phyloP scores from a whole-genome alignment of 1,140 invertebrate species.

The Neelides sp. region DNA sequence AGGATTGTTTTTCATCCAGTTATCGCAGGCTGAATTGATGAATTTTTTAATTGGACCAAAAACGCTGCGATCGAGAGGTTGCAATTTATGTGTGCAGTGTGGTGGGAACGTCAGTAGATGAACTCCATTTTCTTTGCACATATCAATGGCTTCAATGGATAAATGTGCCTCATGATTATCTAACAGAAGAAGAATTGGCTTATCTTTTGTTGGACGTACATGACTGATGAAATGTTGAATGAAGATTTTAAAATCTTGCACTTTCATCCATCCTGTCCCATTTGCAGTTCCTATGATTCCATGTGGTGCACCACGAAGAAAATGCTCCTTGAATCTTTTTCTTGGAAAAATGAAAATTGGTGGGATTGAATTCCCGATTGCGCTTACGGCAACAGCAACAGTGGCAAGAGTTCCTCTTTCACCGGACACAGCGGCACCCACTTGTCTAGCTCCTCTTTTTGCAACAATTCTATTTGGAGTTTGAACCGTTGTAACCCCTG shows the following conservation, averaged over 20 bases:
- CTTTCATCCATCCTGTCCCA: constrained; percentile 36
- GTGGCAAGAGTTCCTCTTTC: constrained; percentile 38
- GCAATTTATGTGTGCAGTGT: constrained; percentile 34
- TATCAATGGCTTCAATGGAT: constrained; percentile 22
- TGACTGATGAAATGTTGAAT: constrained; percentile 36
- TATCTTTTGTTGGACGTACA: constrained; percentile 21
- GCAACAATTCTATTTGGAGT: constrained; percentile 36
- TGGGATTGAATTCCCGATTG: constrained; percentile 37
- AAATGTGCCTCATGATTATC: constrained; percentile 36
- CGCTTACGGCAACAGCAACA: constrained; percentile 32
- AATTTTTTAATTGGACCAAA: constrained; percentile 37
- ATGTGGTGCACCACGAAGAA: constrained; percentile 37
- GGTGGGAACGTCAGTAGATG: constrained; percentile 29
- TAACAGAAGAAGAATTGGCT: constrained; percentile 31
- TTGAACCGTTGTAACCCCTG: constrained; percentile 38
- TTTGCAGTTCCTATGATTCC: constrained; percentile 34
- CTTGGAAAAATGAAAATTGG: constrained; percentile 38
- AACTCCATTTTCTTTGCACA: constrained; percentile 26
- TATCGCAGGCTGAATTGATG: constrained; percentile 44
- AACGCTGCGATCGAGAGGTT: constrained; percentile 37
- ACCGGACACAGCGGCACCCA: constrained; percentile 34
- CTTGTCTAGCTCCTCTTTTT: constrained; percentile 34
- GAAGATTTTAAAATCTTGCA: constrained; percentile 32
- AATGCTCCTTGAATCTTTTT: constrained; percentile 36
- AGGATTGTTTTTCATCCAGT: constrained; percentile 38